phyloP scores from a whole-genome alignment of 1,140 invertebrate genomes.

The Ips typographus region DNA sequence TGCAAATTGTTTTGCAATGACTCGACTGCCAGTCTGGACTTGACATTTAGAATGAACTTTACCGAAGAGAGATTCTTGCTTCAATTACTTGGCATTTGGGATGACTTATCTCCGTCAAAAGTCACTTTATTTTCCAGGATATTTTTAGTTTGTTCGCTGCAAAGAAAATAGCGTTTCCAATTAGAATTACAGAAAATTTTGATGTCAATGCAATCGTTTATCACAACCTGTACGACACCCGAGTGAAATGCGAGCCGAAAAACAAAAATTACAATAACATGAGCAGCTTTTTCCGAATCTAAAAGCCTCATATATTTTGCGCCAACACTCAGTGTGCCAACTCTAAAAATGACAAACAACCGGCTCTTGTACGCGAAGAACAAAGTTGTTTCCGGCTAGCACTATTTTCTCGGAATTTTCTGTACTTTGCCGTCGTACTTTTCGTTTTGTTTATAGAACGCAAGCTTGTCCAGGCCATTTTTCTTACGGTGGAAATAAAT shows the following conservation, averaged over 20 bases:
- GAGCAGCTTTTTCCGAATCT: conserved; percentile 12
- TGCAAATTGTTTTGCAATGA: conserved; percentile 16
- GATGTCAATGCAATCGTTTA: no score
- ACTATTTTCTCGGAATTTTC: conserved; percentile 29
- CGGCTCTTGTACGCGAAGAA: conserved; percentile 21
- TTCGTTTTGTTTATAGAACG: conserved; percentile 35
- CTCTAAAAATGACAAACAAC: conserved; percentile 29
- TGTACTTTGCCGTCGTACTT: conserved; percentile 16
- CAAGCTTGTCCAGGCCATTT: conserved; percentile 34
- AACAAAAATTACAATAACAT: conserved; percentile 5
- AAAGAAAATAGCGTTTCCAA: no score
- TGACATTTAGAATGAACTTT: conserved; percentile 22
- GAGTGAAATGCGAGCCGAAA: background rate
- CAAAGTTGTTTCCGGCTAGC: conserved; percentile 28
- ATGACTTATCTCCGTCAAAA: background rate
- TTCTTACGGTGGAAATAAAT: conserved; percentile 29
- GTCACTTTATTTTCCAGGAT: background rate
- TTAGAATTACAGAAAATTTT: no score
- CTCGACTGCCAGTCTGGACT: background rate
- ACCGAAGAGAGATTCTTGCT: conserved; percentile 12
- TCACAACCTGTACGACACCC: no score
- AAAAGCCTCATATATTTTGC: conserved; percentile 23
- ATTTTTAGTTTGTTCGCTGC: background rate
- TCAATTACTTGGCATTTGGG: conserved; percentile 5
- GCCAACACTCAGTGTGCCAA: conserved; percentile 18